phyloP scores from a whole-genome alignment of 1,140 invertebrate genomes.

The Maniola jurtina region DNA sequence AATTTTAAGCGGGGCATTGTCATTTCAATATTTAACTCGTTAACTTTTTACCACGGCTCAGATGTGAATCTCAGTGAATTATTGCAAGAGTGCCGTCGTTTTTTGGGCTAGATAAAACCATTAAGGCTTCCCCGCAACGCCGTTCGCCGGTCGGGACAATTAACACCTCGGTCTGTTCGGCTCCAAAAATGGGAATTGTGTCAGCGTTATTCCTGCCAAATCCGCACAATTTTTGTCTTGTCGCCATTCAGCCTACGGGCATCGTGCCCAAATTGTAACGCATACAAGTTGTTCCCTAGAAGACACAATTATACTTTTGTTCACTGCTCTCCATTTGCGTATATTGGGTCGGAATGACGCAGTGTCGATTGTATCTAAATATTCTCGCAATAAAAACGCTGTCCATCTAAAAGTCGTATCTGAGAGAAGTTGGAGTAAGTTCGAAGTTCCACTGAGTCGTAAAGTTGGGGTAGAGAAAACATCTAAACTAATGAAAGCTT shows the following conservation, averaged over 20 bases:
- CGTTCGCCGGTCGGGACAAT: slow-evolving; percentile 46
- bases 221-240: slow-evolving; percentile 29
- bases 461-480: slow-evolving; percentile 43
- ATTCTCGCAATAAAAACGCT: slow-evolving; percentile 43
- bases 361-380: slow-evolving; percentile 26
- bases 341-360: background rate
- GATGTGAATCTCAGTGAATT: slow-evolving; percentile 38
- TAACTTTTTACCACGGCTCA: slow-evolving; percentile 33
- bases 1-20: slow-evolving; percentile 18
- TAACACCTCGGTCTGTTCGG: slow-evolving; percentile 45
- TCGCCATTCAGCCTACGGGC: slow-evolving; percentile 37
- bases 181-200: slow-evolving; percentile 38
- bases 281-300: slow-evolving; percentile 14
- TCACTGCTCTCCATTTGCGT: background rate
- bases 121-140: slow-evolving; percentile 37
- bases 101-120: slow-evolving; percentile 44
- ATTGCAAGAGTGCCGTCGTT: slow-evolving; percentile 34
- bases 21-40: slow-evolving; percentile 33
- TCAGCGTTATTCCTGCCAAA: slow-evolving; percentile 51
- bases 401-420: slow-evolving; percentile 48
- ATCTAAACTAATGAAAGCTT: slow-evolving; percentile 44
- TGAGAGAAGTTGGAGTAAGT: slow-evolving; percentile 47
- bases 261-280: slow-evolving; percentile 39
- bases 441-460: slow-evolving; percentile 57
- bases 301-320: slow-evolving; percentile 12